These are phyloP conservation scores for Monopterus albus DNA, from an alignment of 2,113 vertebrate species.

Conservation along the genomic window DNA sequence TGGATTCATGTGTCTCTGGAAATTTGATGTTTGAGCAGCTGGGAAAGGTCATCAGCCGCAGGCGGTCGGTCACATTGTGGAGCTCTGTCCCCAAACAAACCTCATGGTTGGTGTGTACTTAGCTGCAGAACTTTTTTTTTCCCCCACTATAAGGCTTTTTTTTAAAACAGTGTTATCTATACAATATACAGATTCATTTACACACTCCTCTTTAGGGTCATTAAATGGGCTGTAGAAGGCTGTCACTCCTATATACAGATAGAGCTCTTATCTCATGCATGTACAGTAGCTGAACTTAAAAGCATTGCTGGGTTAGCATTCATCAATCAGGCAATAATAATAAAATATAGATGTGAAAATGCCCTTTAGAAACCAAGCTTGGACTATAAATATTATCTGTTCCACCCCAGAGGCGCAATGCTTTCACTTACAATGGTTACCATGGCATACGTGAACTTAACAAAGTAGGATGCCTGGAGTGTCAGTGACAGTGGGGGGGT, in stretches of 20 bases:
- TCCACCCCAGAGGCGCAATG: constrained; percentile 29
- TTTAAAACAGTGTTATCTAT: constrained; percentile 84
- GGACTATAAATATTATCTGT: constrained; percentile 72
- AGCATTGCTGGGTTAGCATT: constrained; percentile 70
- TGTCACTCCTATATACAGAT: constrained; percentile 79
- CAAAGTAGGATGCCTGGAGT: constrained; percentile 37
- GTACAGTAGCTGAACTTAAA: constrained; percentile 70
- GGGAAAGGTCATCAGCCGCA: constrained; percentile 37
- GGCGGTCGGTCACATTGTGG: constrained; percentile 44
- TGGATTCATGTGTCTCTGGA: neutral
- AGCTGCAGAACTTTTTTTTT: constrained; percentile 76
- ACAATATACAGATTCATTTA: constrained; percentile 82
- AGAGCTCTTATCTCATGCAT: constrained; percentile 71
- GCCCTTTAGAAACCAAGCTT: constrained; percentile 76
- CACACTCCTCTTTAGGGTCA: constrained; percentile 68
- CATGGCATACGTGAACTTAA: constrained; percentile 48
- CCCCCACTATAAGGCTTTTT: constrained; percentile 82
- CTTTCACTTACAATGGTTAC: constrained; percentile 55
- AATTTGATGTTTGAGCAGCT: constrained; percentile 60
- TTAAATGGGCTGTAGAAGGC: constrained; percentile 63
- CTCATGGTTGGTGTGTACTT: constrained; percentile 80
- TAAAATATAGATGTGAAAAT: constrained; percentile 78
- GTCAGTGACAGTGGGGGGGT: constrained; percentile 33
- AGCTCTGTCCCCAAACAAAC: constrained; percentile 79
- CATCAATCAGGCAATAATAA: constrained; percentile 71